phyloP scores from a whole-genome alignment of 2,113 vertebrate species.

The Anser cygnoides region DNA sequence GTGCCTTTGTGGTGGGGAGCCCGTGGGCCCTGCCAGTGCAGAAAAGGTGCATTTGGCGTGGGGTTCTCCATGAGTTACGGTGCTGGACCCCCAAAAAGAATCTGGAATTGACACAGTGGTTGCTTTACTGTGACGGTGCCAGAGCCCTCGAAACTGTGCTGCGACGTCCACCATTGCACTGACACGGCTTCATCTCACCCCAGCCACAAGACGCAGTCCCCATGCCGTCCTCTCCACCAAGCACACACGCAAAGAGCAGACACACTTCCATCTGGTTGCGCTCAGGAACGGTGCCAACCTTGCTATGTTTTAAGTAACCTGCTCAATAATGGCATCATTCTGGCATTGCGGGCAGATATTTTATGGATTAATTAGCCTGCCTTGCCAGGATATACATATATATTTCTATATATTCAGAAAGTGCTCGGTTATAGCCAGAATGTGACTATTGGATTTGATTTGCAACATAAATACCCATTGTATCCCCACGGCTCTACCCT shows the following conservation, averaged over 20 bases:
- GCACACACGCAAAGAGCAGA: neutral
- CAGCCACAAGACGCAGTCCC: neutral
- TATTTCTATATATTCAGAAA: slow-evolving; percentile 24
- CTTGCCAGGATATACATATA: slow-evolving; percentile 22
- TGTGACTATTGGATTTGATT: slow-evolving; percentile 47
- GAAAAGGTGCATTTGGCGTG: neutral
- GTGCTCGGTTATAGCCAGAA: slow-evolving; percentile 44
- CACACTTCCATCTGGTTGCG: neutral
- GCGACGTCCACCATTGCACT: neutral
- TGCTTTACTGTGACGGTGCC: neutral
- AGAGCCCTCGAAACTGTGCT: neutral
- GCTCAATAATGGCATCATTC: slow-evolving; percentile 42
- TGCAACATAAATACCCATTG: neutral
- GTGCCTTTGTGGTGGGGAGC: neutral
- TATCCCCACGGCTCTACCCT: neutral
- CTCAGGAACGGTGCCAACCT: slow-evolving; percentile 27
- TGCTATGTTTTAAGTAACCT: slow-evolving; percentile 44
- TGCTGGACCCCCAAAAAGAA: neutral
- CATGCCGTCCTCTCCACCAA: neutral
- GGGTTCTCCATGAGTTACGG: neutral
- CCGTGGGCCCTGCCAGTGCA: neutral
- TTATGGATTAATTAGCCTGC: slow-evolving; percentile 43
- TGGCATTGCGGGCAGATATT: slow-evolving; percentile 22
- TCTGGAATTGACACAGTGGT: neutral
- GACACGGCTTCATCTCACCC: neutral